Percentiles rank a stretch among this genome's conserved stretches.
Evolutionary conservation across 2,888 invertebrate species (phyloP).

Genomic region (Himalopsyche kuldschensis): DNA sequence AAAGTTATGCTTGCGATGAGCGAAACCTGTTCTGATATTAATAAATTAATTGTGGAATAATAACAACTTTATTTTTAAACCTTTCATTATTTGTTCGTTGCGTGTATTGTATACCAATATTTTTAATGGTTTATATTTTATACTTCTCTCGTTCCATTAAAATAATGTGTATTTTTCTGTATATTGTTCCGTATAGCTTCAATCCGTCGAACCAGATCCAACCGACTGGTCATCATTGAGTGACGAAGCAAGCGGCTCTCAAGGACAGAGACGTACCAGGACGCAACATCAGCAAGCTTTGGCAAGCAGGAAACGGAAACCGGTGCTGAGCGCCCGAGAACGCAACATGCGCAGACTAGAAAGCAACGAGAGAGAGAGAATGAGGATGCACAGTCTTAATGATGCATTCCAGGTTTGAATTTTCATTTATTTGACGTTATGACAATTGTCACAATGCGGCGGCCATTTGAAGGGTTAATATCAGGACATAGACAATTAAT

Average conservation of each 20-base stretch:
- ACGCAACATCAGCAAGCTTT: conserved; percentile 48
- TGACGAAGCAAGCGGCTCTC: conserved; percentile 40
- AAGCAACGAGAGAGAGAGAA: conserved; percentile 77
- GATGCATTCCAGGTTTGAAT: conserved; percentile 71
- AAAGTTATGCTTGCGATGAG: no score
- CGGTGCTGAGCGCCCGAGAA: conserved; percentile 67
- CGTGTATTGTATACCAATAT: no score
- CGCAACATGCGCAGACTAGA: conserved; percentile 72
- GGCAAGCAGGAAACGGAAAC: conserved; percentile 57
- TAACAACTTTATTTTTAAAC: no score
- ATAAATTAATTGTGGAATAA: no score
- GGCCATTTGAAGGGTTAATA: neutral
- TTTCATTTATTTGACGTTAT: neutral
- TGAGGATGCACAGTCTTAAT: conserved; percentile 79
- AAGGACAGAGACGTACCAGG: conserved; percentile 43
- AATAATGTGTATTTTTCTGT: neutral
- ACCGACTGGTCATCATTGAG: conserved; percentile 41
- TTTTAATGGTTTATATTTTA: no score
- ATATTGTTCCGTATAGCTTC: conserved; percentile 11
- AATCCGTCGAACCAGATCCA: conserved; percentile 28
- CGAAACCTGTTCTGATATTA: no score
- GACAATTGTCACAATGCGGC: neutral
- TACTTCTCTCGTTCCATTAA: no score
- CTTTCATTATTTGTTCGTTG: no score
- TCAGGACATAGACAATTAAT: no score